Percentiles rank a stretch among this genome's conserved stretches.
Evolutionary conservation across 2,888 invertebrate genomes (phyloP).

Genomic region (Rhagophthalmus giganteus): DNA sequence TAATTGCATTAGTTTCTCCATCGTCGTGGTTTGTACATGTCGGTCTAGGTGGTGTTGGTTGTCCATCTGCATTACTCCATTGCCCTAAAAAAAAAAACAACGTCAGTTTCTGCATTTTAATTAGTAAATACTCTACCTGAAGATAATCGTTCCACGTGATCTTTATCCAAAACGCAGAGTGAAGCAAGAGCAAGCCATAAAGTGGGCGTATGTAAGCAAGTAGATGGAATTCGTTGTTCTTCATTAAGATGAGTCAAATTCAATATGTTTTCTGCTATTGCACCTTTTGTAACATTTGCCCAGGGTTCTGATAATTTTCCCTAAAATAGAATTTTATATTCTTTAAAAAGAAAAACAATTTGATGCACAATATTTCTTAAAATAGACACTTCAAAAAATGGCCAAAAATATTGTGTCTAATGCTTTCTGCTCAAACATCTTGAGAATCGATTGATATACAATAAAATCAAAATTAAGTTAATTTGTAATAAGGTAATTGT

Average conservation of each 20-base stretch:
- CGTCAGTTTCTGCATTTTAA: too few relatives aligned
- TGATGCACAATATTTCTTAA: background rate
- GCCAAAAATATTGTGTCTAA: constrained; percentile 1
- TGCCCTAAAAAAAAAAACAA: constrained; percentile 62
- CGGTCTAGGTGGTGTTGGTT: constrained; percentile 67
- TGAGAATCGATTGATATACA: too few relatives aligned
- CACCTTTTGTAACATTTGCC: constrained; percentile 84
- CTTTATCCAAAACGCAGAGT: constrained; percentile 87
- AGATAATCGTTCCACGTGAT: constrained; percentile 81
- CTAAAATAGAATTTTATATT: constrained; percentile 54
- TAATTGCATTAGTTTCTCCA: constrained; percentile 86
- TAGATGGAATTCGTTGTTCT: constrained; percentile 70
- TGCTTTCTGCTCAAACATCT: too few relatives aligned
- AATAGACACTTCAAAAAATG: background rate
- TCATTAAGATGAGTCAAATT: constrained; percentile 82
- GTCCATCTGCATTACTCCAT: constrained; percentile 69
- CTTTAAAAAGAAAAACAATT: constrained; percentile 13
- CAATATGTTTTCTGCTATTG: constrained; percentile 84
- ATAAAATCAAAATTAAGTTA: too few relatives aligned
- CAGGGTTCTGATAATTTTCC: constrained; percentile 84
- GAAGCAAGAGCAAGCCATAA: constrained; percentile 93
- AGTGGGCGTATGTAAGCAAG: constrained; percentile 81
- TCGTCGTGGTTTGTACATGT: constrained; percentile 97
- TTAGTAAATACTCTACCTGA: constrained; percentile 53
- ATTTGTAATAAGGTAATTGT: too few relatives aligned